Base-by-base conservation (phyloP, 2,888 invertebrate species). In the Ornithoptera alexandrae region DNA sequence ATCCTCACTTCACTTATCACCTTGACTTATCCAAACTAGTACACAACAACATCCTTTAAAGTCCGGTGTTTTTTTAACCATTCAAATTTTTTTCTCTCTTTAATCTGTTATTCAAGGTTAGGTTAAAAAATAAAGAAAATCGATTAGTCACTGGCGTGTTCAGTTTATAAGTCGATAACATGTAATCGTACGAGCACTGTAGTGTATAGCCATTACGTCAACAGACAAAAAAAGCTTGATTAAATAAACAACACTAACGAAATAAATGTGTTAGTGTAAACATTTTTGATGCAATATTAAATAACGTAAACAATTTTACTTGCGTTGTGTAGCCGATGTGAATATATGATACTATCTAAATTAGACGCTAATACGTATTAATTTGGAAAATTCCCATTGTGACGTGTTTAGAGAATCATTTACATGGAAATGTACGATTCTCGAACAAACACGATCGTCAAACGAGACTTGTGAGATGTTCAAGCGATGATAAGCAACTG, bases 301-400 rank as follows among this genome's bases (percentile, higher is more conserved):
- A 46, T 12, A 12, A 46, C 3, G 12, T 53, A n/a, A 53, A 53
- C 5, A 53, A 53, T n/a, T n/a, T 6, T 3, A n/a, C 5, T 4
- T 5, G 53, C 18, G 36, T 18, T 56, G 7, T 20, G 3, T 30
- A 64, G 56, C 24, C 2, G 30, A 39, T 15, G 22, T 39, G 30
- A 63, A 18, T 60, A 58, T 58, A 58, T 58, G 57, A 20, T 58
- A 22, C 12, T 58, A 46, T 39, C 46, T 30, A 59, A 20, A 20
- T 39, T 64, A 62, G 30, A 42, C 36, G 15, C 30, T 22, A 46
- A 62, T 65, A 50, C 53, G 59, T 24, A 53, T 62, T 67, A 53
- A 67, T 70, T 70, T 70, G 66, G 62, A 70, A 70, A 70, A 67
- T 67, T 53, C 62, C 70, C 62, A 62, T n/a, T 24, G 53, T 67